These are phyloP conservation scores for Anguilla obscura DNA, from an alignment of 2,797 vertebrate species.

Conservation along the genomic window DNA sequence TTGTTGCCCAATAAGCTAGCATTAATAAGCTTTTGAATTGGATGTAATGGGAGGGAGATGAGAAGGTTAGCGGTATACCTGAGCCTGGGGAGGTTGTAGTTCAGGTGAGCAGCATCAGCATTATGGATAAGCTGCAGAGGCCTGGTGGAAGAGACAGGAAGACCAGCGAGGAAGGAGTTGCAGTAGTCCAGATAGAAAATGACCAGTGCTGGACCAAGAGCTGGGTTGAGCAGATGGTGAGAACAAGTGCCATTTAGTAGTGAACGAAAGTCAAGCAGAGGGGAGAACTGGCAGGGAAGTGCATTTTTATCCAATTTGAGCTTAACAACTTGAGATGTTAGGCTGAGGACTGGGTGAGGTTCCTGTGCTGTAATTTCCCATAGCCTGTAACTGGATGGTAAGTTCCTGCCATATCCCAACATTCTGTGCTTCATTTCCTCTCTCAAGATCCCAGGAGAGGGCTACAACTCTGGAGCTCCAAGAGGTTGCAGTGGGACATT, in stretches of 20 bases:
- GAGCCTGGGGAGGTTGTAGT: neutral
- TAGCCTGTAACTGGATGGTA: neutral
- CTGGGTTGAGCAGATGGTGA: neutral
- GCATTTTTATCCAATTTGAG: neutral
- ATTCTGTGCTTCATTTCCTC: neutral
- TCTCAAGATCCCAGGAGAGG: constrained; percentile 36
- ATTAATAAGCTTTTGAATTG: too few species aligned
- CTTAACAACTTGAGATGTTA: neutral
- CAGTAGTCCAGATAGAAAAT: neutral
- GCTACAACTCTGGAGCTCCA: constrained; percentile 22
- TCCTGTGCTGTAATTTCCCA: neutral
- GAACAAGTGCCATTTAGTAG: neutral
- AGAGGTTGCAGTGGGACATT: constrained; percentile 41
- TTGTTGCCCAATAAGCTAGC: too few species aligned
- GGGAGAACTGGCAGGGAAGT: neutral
- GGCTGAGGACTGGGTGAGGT: neutral
- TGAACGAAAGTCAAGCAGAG: neutral
- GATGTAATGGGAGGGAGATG: too few species aligned
- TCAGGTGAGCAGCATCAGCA: neutral
- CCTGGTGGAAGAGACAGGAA: neutral
- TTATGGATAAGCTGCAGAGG: neutral
- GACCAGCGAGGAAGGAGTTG: neutral
- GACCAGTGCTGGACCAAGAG: neutral
- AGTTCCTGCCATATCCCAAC: neutral
- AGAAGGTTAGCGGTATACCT: neutral